Percentiles rank a stretch among this genome's conserved stretches.
Evolutionary conservation across 1,140 invertebrate genomes (phyloP).

Genomic region (Ruditapes philippinarum): DNA sequence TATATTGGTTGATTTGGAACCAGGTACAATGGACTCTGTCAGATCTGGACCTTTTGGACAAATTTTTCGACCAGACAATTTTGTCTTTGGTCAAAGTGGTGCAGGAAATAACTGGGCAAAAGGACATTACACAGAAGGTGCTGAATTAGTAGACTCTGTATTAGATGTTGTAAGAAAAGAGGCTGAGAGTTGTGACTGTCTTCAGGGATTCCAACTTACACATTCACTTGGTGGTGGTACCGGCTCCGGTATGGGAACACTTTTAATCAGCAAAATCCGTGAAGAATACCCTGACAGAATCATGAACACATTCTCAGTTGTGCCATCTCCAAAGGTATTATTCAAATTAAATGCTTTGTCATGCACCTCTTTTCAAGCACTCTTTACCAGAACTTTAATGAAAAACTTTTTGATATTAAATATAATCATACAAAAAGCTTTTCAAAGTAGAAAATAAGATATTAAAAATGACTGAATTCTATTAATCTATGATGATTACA

Average conservation of each 20-base stretch:
- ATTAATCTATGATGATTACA: neutral
- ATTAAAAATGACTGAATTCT: neutral
- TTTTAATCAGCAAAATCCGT: conserved; percentile 86
- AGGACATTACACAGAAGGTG: conserved; percentile 97
- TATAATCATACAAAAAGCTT: neutral
- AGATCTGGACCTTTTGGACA: conserved; percentile 92
- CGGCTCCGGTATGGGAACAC: conserved; percentile 61
- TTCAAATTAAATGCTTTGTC: no score
- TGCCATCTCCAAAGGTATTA: conserved; percentile 94
- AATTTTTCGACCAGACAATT: conserved; percentile 93
- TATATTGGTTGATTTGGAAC: conserved; percentile 96
- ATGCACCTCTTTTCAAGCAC: neutral
- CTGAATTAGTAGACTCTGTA: conserved; percentile 94
- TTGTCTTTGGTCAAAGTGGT: conserved; percentile 88
- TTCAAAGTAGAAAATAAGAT: neutral
- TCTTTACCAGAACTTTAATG: neutral
- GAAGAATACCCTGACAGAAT: conserved; percentile 93
- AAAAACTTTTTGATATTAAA: neutral
- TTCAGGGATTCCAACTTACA: conserved; percentile 86
- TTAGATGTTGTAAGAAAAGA: conserved; percentile 94
- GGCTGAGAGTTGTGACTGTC: conserved; percentile 94
- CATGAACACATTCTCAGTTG: conserved; percentile 96
- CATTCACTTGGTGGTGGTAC: conserved; percentile 90
- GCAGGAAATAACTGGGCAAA: conserved; percentile 97
- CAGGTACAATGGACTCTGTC: conserved; percentile 98